Base-by-base conservation (phyloP, 2,113 vertebrate genomes). In the Acinonyx jubatus region DNA sequence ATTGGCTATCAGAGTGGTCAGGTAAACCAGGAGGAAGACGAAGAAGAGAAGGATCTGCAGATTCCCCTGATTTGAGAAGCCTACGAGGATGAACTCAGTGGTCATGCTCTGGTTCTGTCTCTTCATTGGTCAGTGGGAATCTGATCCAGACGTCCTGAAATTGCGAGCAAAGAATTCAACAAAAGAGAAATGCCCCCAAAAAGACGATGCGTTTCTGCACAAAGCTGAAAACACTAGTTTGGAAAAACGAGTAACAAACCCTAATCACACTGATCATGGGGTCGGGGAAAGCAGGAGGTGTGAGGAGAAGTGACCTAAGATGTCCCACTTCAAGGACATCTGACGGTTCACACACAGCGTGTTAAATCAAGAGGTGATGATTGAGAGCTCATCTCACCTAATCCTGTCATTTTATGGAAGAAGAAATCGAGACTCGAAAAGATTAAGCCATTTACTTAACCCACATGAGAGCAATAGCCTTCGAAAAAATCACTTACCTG, bases 11-110 rank as follows among this genome's bases (percentile, higher is more conserved):
- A 98, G 33, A 36, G 89, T 96, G 50, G 71, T 73, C 74, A 89
- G 29, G 66, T 97, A 96, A 41, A 96, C 76, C 5, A 96, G 19
- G 1, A 95, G 31, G 65, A 97, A 98, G 33, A 94, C 11, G 66
- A 95, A 55, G 80, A 98, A 97, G 29, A 98, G 94, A 9, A 97
- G 63, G 16, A 66, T 63, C 74, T 98, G 96, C 4, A 97, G 48
- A 29, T 95, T 21, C 5, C 52, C 96, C 23, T 97, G 83, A 7
- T 94, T 88, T 21, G 96, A 96, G 69, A 98, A 98, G 5, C 97
- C 90, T 23, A 79, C 18, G 5, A 98, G 89, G 38, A 96, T 55
- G 74, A 96, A 98, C 36, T 97, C 94, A 0, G 57, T 84, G 55
- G 97, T 66, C 3, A 7, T 5, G 9, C 86, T 98, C 18, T 78